Conservation (phyloP, 2,888 invertebrate genomes). For the Cosmopolites sordidus region DNA sequence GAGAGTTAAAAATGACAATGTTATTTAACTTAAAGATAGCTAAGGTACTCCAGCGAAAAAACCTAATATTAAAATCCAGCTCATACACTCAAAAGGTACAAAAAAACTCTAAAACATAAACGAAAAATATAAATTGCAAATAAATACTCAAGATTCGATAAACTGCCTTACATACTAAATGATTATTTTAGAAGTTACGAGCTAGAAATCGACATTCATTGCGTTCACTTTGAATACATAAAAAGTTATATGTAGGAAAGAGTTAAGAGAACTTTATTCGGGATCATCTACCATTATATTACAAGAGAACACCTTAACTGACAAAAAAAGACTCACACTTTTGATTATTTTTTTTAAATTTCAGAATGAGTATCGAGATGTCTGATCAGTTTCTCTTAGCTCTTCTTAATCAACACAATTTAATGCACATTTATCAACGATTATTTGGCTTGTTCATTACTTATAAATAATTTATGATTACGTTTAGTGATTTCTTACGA, state of each 20-base stretch:
- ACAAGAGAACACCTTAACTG: too few relatives aligned
- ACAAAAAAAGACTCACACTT: too few relatives aligned
- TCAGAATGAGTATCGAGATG: neutral
- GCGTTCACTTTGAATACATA: slow-evolving; percentile 15
- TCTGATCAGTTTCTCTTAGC: slow-evolving; percentile 1
- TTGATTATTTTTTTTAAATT: neutral
- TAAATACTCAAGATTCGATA: slow-evolving; percentile 18
- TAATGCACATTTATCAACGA: slow-evolving; percentile 45
- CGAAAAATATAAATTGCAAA: too few relatives aligned
- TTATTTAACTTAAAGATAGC: slow-evolving; percentile 1
- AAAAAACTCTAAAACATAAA: slow-evolving; percentile 2
- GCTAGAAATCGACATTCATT: slow-evolving; percentile 15
- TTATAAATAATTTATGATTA: slow-evolving; percentile 35
- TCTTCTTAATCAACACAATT: slow-evolving; percentile 35
- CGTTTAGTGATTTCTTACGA: slow-evolving; percentile 37
- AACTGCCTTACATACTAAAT: slow-evolving; percentile 12
- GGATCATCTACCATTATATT: too few relatives aligned
- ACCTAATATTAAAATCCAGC: slow-evolving; percentile 12
- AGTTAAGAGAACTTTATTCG: neutral
- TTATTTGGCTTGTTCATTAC: slow-evolving; percentile 45
- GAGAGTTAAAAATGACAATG: slow-evolving; percentile 3
- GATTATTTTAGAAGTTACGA: slow-evolving; percentile 18
- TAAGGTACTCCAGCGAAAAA: slow-evolving; percentile 10
- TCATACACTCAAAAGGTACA: slow-evolving; percentile 17
- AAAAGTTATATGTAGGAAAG: slow-evolving; percentile 1